Base-by-base conservation (phyloP, 2,888 invertebrate species). In the Metalampra italica region DNA sequence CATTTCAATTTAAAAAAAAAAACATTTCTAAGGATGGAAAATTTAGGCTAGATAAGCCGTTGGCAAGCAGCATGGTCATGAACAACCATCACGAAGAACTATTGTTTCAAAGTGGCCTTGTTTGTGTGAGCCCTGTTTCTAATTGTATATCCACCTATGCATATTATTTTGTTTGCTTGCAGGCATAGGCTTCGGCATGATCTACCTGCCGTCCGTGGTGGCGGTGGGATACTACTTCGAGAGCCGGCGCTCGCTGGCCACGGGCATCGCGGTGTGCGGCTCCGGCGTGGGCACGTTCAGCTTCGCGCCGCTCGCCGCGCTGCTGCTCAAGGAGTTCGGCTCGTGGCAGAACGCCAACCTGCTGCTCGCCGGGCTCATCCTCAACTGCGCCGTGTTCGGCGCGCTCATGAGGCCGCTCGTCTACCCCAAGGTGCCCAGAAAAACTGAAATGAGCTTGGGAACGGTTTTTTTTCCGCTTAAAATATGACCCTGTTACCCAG, bases 181-280 rank as follows among this genome's bases (percentile, higher is more conserved):
- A 96, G 96, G 97, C 57, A 93, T 97, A 64, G 97, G 97, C 15
- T 96, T 97, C 74, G 97, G 97, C 55, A 92, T 97, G 90, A 96
- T 97, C 68, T 98, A 97, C 83, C 91, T 99, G 43, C 98, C 98
- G 0, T 98, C 98, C 1, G 98, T 99, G 37, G 98, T 98, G 9
- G 97, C 97, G 47, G 98, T 98, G 29, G 97, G 98, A 7, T 98
- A 98, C 85, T 98, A 98, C 90, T 99, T 99, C 87, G 98, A 98
- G 87, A 96, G 97, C 43, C 96, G 96, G 66, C 92, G 98, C 54
- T 97, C 98, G 9, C 89, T 98, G 57, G 98, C 98, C 43, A 98
- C 98, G 46, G 98, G 94, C 47, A 96, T 96, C 51, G 98, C 98
- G 0, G 98, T 98, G 0, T 98, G 98, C 74, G 98, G 98, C 7